Percentiles rank a stretch among this genome's conserved stretches.
These are phyloP conservation scores for Melanchra persicariae DNA, from an alignment of 2,888 invertebrate genomes.

Conservation along the genomic window DNA sequence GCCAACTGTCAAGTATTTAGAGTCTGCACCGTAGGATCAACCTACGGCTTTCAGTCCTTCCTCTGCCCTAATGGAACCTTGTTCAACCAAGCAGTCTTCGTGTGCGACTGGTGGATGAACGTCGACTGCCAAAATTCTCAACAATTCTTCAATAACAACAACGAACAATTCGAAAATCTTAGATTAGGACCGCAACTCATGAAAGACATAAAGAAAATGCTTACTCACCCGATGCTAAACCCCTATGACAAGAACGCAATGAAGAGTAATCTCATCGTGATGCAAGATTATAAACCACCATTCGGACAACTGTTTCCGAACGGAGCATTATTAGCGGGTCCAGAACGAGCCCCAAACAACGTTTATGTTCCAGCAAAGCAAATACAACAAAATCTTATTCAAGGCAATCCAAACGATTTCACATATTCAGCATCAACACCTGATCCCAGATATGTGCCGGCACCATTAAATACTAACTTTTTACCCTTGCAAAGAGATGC, in stretches of 20 bases:
- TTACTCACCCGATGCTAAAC: conserved; percentile 87
- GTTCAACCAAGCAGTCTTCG: conserved; percentile 92
- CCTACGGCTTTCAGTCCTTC: conserved; percentile 91
- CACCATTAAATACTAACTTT: conserved; percentile 71
- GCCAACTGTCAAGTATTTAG: conserved; percentile 93
- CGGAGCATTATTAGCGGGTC: conserved; percentile 77
- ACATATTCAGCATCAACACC: conserved; percentile 81
- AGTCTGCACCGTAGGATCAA: conserved; percentile 91
- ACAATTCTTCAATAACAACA: conserved; percentile 81
- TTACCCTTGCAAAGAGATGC: conserved; percentile 68
- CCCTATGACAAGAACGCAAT: conserved; percentile 81
- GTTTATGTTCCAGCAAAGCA: conserved; percentile 81
- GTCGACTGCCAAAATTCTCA: conserved; percentile 90
- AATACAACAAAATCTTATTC: conserved; percentile 74
- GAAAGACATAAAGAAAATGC: conserved; percentile 91
- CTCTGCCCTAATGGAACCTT: conserved; percentile 93
- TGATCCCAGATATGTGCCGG: conserved; percentile 80
- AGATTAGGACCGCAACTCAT: conserved; percentile 90
- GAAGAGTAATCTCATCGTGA: conserved; percentile 81
- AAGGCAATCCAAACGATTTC: conserved; percentile 75
- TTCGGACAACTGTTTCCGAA: conserved; percentile 83
- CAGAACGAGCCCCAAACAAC: conserved; percentile 78
- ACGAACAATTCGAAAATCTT: conserved; percentile 86
- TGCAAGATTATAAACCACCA: conserved; percentile 88
- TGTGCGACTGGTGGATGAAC: conserved; percentile 93